Percentiles rank a stretch among this genome's conserved stretches.
These are phyloP conservation scores for Geotrypetes seraphini DNA, from an alignment of 2,797 vertebrate genomes.

Conservation along the genomic window DNA sequence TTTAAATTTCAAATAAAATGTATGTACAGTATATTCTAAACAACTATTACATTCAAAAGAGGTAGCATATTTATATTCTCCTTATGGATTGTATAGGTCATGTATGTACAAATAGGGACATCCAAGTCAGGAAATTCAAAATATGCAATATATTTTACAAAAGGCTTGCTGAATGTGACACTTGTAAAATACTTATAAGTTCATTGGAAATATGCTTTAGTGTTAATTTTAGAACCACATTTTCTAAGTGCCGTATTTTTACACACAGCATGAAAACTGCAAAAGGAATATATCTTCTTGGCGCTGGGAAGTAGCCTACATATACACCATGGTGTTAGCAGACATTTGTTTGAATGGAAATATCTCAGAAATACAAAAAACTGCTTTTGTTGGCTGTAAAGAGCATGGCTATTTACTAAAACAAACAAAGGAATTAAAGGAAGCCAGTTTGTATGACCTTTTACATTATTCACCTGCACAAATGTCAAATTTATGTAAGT, in stretches of 20 bases:
- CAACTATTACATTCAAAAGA: conserved; percentile 4
- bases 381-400: conserved; percentile 31
- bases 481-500: conserved; percentile 17
- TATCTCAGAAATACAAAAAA: conserved; percentile 37
- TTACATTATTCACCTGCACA: conserved; percentile 23
- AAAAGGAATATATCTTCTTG: conserved; percentile 1
- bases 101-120: no score
- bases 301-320: conserved; percentile 21
- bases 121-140: background rate
- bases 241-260: conserved; percentile 4
- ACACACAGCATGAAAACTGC: conserved; percentile 5
- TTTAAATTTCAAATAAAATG: background rate
- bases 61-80: conserved; percentile 3
- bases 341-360: conserved; percentile 30
- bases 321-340: conserved; percentile 23
- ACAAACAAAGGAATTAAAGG: background rate
- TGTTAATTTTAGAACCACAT: background rate
- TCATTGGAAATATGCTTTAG: no score
- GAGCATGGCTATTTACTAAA: background rate
- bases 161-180: no score
- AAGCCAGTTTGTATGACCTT: conserved; percentile 23
- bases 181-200: no score
- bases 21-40: conserved; percentile 1
- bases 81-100: no score
- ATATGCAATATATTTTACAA: no score